Base-by-base conservation (phyloP, 2,797 vertebrate species). In the Saxicola maurus region DNA sequence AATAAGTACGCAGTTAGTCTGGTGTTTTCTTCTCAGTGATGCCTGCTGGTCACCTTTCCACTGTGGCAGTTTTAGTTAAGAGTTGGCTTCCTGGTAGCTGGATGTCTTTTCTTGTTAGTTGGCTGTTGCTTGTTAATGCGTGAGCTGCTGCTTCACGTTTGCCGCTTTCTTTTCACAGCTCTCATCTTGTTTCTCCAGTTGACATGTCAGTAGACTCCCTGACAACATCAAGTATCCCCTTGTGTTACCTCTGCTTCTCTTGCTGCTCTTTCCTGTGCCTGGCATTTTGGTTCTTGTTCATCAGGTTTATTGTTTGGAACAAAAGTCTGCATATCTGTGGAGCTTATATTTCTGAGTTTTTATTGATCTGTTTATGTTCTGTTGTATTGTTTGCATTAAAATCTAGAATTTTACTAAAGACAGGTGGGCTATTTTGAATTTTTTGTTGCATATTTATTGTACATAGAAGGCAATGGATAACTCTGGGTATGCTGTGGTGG, bases 111-210 rank as follows among this genome's bases (percentile, higher is more conserved):
- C 48, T 51, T 28, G 56, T 92, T 87, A 80, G 28, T 3, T 90
- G 56, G 4, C 17, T 86, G 43, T 28, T 76, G 35, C 21, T 67
- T 66, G 37, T 73, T 72, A 56, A 68, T 51, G 80, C 52, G 21
- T 76, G 89, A 88, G 33, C 45, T 92, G 69, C 81, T 88, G 27
- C 24, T 86, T 89, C 52, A 48, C 62, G 38, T 92, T 94, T 88
- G 62, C 55, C 2, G 1, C 64, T 89, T 75, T 82, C 65, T 75
- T 79, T 89, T 88, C 83, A 72, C 67, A 80, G 40, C 16, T 90
- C 86, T 87, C 20, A 17, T 67, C 57, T 66, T 57, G 51, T 81
- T 93, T 80, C 59, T 91, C 67, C 53, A 67, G 72, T 12, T 81
- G 82, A 89, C 28, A 24, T 21, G 17, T 62, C 69, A 87, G 59